Percentiles rank a stretch among this genome's conserved stretches.
Conservation (phyloP, 2,797 vertebrate genomes). For the Falco biarmicus region DNA sequence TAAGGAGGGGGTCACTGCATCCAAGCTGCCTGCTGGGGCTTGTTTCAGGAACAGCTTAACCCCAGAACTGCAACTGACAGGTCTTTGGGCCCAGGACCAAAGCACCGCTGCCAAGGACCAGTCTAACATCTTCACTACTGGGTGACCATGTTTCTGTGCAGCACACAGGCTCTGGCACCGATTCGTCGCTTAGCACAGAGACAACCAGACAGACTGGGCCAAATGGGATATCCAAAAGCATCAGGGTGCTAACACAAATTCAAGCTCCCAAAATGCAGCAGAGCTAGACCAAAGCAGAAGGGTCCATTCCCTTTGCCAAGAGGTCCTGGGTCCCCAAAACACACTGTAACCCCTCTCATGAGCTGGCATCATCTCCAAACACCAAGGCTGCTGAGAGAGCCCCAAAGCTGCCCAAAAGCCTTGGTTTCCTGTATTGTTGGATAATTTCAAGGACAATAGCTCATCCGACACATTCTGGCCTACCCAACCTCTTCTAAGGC, state of each 20-base stretch:
- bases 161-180: neutral
- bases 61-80: neutral
- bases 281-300: neutral
- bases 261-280: neutral
- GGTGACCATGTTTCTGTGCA: neutral
- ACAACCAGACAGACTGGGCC: neutral
- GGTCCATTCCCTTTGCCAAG: neutral
- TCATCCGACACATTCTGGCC: neutral
- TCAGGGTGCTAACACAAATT: neutral
- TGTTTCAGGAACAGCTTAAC: neutral
- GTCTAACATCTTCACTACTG: neutral
- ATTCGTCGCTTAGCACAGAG: neutral
- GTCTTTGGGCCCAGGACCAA: neutral
- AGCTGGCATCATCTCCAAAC: neutral
- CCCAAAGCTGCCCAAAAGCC: neutral
- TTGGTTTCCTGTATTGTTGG: neutral
- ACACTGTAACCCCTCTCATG: neutral
- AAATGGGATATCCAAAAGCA: accelerated
- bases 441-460: too few relatives aligned
- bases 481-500: neutral
- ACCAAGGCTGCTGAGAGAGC: neutral
- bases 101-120: neutral
- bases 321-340: neutral
- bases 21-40: neutral
- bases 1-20: neutral